Conservation (phyloP, 2,888 invertebrate genomes). For the Pachycephus smyrnensis region DNA sequence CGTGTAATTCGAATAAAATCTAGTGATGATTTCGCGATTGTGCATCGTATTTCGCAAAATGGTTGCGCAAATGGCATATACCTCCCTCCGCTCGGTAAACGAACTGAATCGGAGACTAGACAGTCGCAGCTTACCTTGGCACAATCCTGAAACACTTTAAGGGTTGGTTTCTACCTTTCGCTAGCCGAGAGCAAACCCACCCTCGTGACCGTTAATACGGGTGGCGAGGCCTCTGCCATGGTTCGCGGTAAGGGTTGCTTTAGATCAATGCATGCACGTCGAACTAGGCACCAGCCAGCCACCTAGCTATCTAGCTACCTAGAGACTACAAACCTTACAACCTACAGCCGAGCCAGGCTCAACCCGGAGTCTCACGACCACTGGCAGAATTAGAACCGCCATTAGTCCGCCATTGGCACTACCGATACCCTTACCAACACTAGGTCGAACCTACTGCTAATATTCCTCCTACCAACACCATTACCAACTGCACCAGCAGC, state of each 20-base stretch:
- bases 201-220: constrained; percentile 23
- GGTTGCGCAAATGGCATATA: too few species aligned
- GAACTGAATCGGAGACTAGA: too few species aligned
- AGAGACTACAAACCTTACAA: constrained; percentile 11
- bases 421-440: constrained; percentile 24
- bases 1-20: constrained; percentile 62
- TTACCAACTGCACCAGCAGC: neutral
- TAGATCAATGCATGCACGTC: constrained; percentile 51
- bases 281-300: constrained; percentile 28
- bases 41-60: too few species aligned
- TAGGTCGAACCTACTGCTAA: neutral
- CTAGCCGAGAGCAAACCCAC: constrained; percentile 7
- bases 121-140: too few species aligned
- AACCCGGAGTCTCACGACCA: constrained; percentile 39
- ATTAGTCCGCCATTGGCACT: constrained; percentile 42
- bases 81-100: too few species aligned
- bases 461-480: constrained; percentile 9
- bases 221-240: constrained; percentile 31
- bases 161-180: neutral
- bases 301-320: constrained; percentile 17
- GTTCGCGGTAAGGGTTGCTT: constrained; percentile 44
- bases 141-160: too few species aligned
- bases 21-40: constrained; percentile 33
- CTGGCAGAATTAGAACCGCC: constrained; percentile 53
- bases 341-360: constrained; percentile 9